Evolutionary conservation across 2,113 vertebrate genomes (phyloP), one percentile per base, ranked within the genome.

Genomic region (Poecilia latipinna): DNA sequence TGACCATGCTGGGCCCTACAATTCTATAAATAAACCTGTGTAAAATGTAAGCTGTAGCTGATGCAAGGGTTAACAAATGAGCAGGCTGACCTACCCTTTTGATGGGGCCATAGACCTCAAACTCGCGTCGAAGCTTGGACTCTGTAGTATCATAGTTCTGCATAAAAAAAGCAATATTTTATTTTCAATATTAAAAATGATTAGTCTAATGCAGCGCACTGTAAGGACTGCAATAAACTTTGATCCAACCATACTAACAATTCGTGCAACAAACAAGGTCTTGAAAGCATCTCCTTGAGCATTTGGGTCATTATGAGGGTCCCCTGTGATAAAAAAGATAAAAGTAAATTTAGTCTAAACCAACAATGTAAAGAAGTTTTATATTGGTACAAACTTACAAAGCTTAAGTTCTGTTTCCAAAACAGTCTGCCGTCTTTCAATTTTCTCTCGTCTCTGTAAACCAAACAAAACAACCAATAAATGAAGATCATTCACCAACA

Each of bases 71-170:
- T 5, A 48, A 48, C 17, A 26, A 39, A 35, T 12, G 35, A 42
- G n/a, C 0, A 28, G 12, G 4, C 48, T 0, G 57, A 88, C 95
- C 24, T 92, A 98, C 97, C 92, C 97, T 90, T 93, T 97, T 97
- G 86, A 98, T 97, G 64, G 97, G 97, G 48, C 97, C 97, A 12
- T 98, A 98, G 28, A 97, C 97, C 75, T 98, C 97, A 93, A 98
- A 98, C 78, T 98, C 97, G 64, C 97, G 93, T 1, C 97, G 95
- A 68, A 98, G 95, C 82, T 98, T 98, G 44, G 97, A 98, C 87
- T 98, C 97, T 64, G 97, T 97, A 0, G 97, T 97, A 79, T 98
- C 97, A 7, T 98, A 98, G 88, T 98, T 98, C 97, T 98, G 88
- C 0, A 37, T 37, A 88, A 31, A 4, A 60, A 37, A 64, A 12